These are phyloP conservation scores for Chiroxiphia lanceolata DNA, from an alignment of 2,797 vertebrate species.

Conservation along the genomic window DNA sequence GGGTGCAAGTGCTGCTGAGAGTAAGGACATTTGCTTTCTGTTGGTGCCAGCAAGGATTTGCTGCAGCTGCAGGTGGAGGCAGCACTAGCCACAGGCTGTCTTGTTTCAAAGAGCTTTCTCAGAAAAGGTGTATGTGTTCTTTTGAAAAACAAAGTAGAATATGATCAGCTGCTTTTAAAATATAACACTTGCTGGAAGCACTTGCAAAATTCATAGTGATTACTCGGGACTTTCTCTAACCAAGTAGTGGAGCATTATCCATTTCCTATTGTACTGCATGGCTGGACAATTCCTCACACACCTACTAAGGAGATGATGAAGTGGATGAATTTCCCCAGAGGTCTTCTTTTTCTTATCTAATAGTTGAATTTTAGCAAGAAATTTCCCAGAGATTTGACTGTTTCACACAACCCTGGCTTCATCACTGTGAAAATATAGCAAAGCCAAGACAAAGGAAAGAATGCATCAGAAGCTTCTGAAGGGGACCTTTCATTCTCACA, in stretches of 20 bases:
- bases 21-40: neutral
- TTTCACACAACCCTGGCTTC: neutral
- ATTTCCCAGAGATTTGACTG: neutral
- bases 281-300: neutral
- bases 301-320: neutral
- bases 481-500: neutral
- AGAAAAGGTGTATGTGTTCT: neutral
- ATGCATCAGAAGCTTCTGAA: neutral
- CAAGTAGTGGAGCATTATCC: neutral
- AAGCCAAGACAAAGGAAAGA: neutral
- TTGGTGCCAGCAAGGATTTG: neutral
- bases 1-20: neutral
- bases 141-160: neutral
- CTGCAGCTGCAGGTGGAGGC: neutral
- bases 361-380: neutral
- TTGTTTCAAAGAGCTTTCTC: neutral
- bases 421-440: neutral
- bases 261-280: neutral
- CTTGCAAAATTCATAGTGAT: neutral
- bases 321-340: neutral
- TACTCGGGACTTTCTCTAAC: neutral
- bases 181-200: neutral
- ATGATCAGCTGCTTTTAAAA: neutral
- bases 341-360: accelerated
- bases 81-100: neutral